Evolutionary conservation across 2,113 vertebrate genomes (phyloP).

Genomic region (Festucalex cinctus): DNA sequence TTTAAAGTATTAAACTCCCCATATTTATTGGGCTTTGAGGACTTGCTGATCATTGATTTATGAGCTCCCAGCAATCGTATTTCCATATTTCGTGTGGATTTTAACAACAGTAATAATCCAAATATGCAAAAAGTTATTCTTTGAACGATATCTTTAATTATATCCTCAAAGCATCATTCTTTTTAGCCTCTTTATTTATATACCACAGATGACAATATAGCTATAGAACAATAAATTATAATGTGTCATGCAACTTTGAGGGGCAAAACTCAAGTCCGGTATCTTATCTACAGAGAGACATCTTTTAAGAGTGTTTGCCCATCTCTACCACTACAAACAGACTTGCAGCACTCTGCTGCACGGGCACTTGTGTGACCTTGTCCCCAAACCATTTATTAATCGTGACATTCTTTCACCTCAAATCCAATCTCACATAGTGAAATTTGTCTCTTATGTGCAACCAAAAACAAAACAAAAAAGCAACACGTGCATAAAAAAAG

Average conservation of each 20-base stretch:
- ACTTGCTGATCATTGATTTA: constrained; percentile 99
- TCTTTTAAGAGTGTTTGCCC: constrained; percentile 80
- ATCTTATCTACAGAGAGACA: constrained; percentile 70
- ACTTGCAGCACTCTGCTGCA: constrained; percentile 64
- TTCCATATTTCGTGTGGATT: constrained; percentile 99
- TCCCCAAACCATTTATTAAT: constrained; percentile 88
- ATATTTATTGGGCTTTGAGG: constrained; percentile 99
- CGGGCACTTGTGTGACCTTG: constrained; percentile 74
- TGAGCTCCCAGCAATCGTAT: constrained; percentile 99
- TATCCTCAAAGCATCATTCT: constrained; percentile 99
- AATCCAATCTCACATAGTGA: constrained; percentile 92
- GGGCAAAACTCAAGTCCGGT: constrained; percentile 57
- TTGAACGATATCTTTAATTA: constrained; percentile 99
- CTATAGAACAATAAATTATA: constrained; percentile 85
- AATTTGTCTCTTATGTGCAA: constrained; percentile 77
- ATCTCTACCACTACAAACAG: constrained; percentile 78
- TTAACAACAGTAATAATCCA: constrained; percentile 99
- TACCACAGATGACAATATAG: constrained; percentile 37
- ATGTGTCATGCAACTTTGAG: constrained; percentile 72
- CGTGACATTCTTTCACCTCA: constrained; percentile 97
- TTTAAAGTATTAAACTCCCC: constrained; percentile 99
- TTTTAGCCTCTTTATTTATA: constrained; percentile 68
- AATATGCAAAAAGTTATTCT: constrained; percentile 99
- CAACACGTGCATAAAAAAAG: constrained; percentile 57
- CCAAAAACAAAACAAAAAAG: constrained; percentile 27